These are phyloP conservation scores for Etia nguti DNA, from an alignment of 2,113 vertebrate species.

Conservation along the genomic window DNA sequence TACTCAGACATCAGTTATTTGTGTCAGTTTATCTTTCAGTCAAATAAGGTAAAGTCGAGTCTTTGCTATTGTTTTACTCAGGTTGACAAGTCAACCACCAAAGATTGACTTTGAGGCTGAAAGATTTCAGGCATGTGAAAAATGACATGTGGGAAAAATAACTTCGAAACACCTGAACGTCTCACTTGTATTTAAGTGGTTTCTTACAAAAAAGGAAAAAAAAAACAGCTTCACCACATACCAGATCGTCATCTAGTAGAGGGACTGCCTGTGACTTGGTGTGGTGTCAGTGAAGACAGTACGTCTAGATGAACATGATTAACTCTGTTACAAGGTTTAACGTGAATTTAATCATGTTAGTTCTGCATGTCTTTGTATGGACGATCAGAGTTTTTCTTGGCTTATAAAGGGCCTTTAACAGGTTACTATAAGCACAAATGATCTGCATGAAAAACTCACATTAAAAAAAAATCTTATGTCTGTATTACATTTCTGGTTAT, in stretches of 20 bases:
- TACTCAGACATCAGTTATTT: neutral
- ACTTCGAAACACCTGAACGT: neutral
- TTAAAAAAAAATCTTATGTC: neutral
- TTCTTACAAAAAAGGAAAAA: neutral
- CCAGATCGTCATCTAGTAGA: neutral
- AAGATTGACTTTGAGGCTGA: neutral
- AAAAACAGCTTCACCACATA: neutral
- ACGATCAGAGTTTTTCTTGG: neutral
- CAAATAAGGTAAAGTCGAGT: neutral
- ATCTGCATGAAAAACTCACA: neutral
- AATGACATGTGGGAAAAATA: neutral
- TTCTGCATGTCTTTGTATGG: neutral
- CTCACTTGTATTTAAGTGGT: neutral
- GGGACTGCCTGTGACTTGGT: accelerated
- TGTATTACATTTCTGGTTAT: neutral
- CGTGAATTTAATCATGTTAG: neutral
- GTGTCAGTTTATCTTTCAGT: neutral
- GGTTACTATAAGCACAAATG: accelerated
- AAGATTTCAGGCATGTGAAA: neutral
- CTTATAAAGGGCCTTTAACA: neutral
- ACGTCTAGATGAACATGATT: neutral
- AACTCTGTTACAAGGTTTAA: accelerated
- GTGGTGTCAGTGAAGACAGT: neutral
- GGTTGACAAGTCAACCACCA: neutral
- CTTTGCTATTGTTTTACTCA: neutral